phyloP scores from a whole-genome alignment of 92 coral and sea anemone genomes.

The Pocillopora grandis region DNA sequence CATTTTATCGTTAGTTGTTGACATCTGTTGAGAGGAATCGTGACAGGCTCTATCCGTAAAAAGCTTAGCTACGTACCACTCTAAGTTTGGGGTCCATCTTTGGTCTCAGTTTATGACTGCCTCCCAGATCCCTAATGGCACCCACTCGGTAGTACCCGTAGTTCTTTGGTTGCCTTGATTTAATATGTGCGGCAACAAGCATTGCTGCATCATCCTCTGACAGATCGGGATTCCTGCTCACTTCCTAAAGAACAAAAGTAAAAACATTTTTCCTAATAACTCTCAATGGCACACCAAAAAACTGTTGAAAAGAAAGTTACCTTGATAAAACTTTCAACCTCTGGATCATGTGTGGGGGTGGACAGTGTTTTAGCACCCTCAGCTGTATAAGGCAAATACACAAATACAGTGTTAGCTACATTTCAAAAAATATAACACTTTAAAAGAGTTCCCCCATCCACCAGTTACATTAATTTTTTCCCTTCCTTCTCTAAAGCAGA shows the following conservation, averaged over 20 bases:
- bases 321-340: slow-evolving; percentile 85
- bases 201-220: slow-evolving; percentile 94
- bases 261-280: too few relatives aligned
- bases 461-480: too few relatives aligned
- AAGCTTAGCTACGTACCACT: slow-evolving; percentile 60
- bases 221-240: slow-evolving; percentile 83
- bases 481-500: too few relatives aligned
- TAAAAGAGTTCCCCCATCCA: too few relatives aligned
- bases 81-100: slow-evolving; percentile 85
- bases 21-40: too few relatives aligned
- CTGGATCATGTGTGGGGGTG: slow-evolving; percentile 79
- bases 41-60: background rate
- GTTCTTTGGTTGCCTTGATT: slow-evolving; percentile 89
- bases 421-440: too few relatives aligned
- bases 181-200: slow-evolving; percentile 92
- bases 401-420: background rate
- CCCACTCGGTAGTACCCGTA: slow-evolving; percentile 98
- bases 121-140: slow-evolving; percentile 83
- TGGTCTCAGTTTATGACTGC: slow-evolving; percentile 91
- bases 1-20: background rate
- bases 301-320: slow-evolving; percentile 13
- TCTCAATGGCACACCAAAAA: too few relatives aligned
- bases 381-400: slow-evolving; percentile 38
- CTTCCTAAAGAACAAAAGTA: slow-evolving; percentile 58
- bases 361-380: slow-evolving; percentile 68